phyloP scores from a whole-genome alignment of 2,797 vertebrate species.

The Oreortyx pictus region DNA sequence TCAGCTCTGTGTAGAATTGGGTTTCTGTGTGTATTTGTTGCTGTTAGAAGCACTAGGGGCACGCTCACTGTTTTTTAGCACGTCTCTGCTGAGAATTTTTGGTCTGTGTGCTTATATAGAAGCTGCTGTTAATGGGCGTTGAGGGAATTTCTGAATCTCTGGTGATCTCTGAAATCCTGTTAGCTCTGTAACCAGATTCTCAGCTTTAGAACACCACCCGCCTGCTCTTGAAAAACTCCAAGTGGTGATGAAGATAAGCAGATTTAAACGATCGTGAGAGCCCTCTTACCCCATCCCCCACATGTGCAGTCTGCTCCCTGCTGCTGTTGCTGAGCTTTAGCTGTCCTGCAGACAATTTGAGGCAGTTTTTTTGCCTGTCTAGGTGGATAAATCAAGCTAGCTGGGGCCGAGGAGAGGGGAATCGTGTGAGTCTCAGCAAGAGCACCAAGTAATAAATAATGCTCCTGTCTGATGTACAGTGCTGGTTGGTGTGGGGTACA shows the following conservation, averaged over 20 bases:
- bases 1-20: not conserved
- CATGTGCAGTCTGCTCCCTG: not conserved
- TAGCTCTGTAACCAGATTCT: slow-evolving; percentile 62
- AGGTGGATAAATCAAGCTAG: not conserved
- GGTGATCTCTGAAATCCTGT: slow-evolving; percentile 67
- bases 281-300: not conserved
- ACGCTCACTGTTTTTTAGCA: not conserved
- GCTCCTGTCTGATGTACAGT: not conserved
- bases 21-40: not conserved
- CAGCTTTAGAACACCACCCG: not conserved
- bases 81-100: not conserved
- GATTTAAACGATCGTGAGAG: slow-evolving; percentile 25
- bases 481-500: not conserved
- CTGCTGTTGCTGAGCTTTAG: not conserved
- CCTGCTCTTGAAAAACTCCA: not conserved
- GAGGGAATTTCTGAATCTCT: slow-evolving; percentile 45
- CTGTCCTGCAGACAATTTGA: not conserved
- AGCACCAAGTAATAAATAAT: not conserved
- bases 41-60: not conserved
- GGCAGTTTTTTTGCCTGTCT: slow-evolving; percentile 7
- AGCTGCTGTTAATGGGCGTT: not conserved
- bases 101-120: not conserved
- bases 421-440: not conserved
- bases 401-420: not conserved
- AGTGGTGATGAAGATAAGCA: slow-evolving; percentile 57